Base-by-base conservation (phyloP, 2,888 invertebrate species). In the Melanophora roralis region DNA sequence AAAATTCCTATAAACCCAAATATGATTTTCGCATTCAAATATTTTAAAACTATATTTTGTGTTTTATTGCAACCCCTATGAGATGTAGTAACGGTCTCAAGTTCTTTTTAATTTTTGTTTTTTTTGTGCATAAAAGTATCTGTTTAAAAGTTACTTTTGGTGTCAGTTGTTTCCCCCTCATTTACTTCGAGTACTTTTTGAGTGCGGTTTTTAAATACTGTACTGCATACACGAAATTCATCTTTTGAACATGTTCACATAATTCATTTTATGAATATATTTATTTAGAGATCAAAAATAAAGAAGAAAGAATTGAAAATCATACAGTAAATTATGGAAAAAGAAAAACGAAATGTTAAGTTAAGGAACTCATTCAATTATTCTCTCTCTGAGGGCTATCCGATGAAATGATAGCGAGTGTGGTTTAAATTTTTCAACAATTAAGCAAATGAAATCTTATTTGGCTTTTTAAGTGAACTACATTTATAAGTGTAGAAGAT, bases 131-230 rank as follows among this genome's bases (percentile, higher is more conserved):
- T 81, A 75, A 68, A 71, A 81, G 79, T 74, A 6, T 27, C 78
- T 74, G 67, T 59, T 80, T 78, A 83, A 80, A 80, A 81, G 80
- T 80, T 68, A 80, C 76, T 73, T 79, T 83, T 75, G 80, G 78
- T 81, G 81, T 60, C 76, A 76, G 78, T 65, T 80, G 71, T 62
- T 73, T 19, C 38, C 9, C 47, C 14, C 38, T 45, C 27, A 60
- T 65, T 27, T 45, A 27, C 59, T 62, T 60, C 73, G 45, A 80
- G 76, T 73, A 73, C 76, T 68, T 76, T 76, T 62, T 51, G 57
- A 81, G 81, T 73, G 71, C 57, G 68, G 81, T 69, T 77, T 68
- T 72, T 73, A 77, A 69, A 77, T 68, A 49, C 53, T 62, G 57
- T 68, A 49, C 53, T 62, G 57, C 36, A 64, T 51, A 71, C 57